phyloP scores from a whole-genome alignment of 1,140 invertebrate genomes.

The Andricus grossulariae region DNA sequence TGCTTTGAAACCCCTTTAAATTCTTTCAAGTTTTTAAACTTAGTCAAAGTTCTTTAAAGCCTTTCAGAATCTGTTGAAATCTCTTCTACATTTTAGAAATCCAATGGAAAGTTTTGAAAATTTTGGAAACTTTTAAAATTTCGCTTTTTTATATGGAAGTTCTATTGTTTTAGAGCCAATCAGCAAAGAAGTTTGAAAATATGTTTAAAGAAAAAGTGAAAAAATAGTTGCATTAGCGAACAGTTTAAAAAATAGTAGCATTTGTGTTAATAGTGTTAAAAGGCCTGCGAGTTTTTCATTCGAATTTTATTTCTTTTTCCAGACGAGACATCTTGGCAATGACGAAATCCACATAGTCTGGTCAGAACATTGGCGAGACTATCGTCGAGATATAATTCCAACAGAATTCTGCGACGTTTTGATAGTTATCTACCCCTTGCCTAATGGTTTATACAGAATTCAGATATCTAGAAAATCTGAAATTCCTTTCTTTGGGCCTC shows the following conservation, averaged over 20 bases:
- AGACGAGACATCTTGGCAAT: conserved; percentile 97
- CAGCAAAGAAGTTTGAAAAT: too few species aligned
- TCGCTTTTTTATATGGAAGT: too few species aligned
- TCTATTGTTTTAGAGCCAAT: too few species aligned
- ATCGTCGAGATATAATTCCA: conserved; percentile 96
- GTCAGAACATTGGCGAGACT: conserved; percentile 97
- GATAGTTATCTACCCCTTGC: conserved; percentile 96
- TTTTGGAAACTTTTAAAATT: too few species aligned
- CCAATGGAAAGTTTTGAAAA: too few species aligned
- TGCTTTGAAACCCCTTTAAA: too few species aligned
- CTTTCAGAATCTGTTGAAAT: too few species aligned
- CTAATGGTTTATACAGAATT: conserved; percentile 77
- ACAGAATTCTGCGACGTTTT: conserved; percentile 99
- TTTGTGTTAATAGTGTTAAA: too few species aligned
- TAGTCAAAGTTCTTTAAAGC: too few species aligned
- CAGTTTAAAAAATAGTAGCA: too few species aligned
- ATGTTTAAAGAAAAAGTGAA: conserved; percentile 15
- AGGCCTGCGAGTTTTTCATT: conserved; percentile 27
- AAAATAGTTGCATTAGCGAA: conserved; percentile 19
- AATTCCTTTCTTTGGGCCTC: conserved; percentile 95
- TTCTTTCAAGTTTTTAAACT: too few species aligned
- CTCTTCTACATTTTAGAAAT: too few species aligned
- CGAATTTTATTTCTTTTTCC: conserved; percentile 56
- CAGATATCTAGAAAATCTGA: conserved; percentile 76
- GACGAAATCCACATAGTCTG: conserved; percentile 99